Conservation (phyloP, 2,797 vertebrate genomes). For the Sebastes cheni region DNA sequence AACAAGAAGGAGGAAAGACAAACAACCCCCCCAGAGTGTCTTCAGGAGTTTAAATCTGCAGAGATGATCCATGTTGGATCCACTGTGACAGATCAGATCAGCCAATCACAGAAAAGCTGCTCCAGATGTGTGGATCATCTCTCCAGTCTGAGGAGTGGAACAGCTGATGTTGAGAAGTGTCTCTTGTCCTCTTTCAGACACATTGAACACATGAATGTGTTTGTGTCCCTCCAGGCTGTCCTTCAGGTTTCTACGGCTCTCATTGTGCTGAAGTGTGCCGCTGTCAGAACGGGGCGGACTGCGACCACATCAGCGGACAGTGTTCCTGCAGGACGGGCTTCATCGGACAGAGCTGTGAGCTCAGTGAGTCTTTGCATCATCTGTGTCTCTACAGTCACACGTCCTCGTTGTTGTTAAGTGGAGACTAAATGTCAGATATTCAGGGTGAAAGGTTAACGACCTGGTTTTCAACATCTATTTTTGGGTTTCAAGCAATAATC, state of each 20-base stretch:
- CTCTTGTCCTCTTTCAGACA: too few relatives aligned
- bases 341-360: conserved; percentile 93
- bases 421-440: neutral
- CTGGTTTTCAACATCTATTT: too few relatives aligned
- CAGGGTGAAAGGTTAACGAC: too few relatives aligned
- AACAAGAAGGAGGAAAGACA: neutral
- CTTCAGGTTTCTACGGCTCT: conserved; percentile 91
- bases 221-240: conserved; percentile 84
- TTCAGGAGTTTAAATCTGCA: neutral
- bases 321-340: conserved; percentile 96
- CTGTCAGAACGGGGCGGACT: conserved; percentile 97
- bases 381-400: neutral
- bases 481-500: neutral
- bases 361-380: conserved; percentile 86
- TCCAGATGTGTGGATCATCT: neutral
- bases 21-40: too few relatives aligned
- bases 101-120: conserved; percentile 1
- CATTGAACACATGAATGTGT: neutral
- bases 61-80: conserved; percentile 16
- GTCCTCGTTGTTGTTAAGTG: neutral
- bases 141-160: neutral
- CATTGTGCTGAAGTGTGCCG: conserved; percentile 93
- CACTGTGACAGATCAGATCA: conserved; percentile 4
- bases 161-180: neutral
- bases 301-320: conserved; percentile 91